Evolutionary conservation across 2,888 invertebrate genomes (phyloP), one percentile per base, ranked within the genome.

Genomic region (Argyresthia albistria): DNA sequence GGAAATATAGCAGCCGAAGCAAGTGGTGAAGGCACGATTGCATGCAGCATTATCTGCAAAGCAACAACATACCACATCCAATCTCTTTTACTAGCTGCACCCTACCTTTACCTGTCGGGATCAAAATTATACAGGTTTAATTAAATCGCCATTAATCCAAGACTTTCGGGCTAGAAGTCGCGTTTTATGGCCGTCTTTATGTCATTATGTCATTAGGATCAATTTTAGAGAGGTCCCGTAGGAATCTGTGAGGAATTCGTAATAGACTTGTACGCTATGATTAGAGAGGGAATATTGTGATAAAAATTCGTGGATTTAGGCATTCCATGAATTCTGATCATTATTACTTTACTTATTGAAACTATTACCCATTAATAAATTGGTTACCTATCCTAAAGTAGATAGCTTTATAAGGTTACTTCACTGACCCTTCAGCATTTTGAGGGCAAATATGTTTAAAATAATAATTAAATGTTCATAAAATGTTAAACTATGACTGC

Each of bases 71-170:
- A 25, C 35, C 43, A 11, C 12, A 45, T 51, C 51, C 35, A 45
- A 8, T 51, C 12, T 35, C 6, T 25, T 42, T 9, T 12, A 14
- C 9, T 16, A 42, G 6, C 42, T 50, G 39, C 35, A 46, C 37
- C 42, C 12, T 35, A 59, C 57, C 67, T 60, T 65, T 61, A 60
- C 59, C 58, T 63, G 57, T 53, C 58, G 64, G 62, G 65, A 68
- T 73, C 74, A 76, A 82, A 84, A 82, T 84, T 82, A 81, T 83
- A 80, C 76, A 76, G 77, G 77, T 83, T 84, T 84, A 86, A 87
- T 86, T 83, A 84, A 83, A 83, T 81, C 74, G 78, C 82, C 80
- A 83, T 86, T 82, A 86, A 81, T 83, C 78, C 77, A 60, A 69
- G 70, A 73, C 73, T 74, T 76, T 73, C 65, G 73, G 75, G 70